Base-by-base conservation (phyloP, 2,888 invertebrate species). In the Mythimna pallens region DNA sequence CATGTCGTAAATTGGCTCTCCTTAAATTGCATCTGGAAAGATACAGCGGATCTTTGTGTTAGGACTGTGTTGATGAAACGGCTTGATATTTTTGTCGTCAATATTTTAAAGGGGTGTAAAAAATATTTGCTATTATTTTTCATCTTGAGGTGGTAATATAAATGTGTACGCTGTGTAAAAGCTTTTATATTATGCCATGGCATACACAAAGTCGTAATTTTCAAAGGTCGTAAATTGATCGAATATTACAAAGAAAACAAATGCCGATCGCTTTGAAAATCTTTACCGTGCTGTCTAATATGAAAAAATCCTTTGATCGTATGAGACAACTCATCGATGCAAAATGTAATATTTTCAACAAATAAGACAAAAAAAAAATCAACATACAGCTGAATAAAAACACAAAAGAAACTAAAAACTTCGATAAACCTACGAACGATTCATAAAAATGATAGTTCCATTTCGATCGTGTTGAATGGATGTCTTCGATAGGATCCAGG, bases 1-100 rank as follows among this genome's bases (percentile, higher is more conserved):
- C 65, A 62, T 54, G 30, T 58, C 43, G 34, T 80, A 73, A 76
- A 85, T 84, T 75, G 72, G 61, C 20, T 55, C 75, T 68, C 71
- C 59, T 66, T 73, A 71, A 70, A 22, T 63, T 34, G 75, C 50
- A 66, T 50, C 80, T 62, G 52, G 17, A 63, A 74, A 71, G 34
- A 69, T 54, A 73, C 34, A 65, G 43, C 36, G 14, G 10, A 34
- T 54, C 47, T 66, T 61, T 34, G 14, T 63, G 52, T 55, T 43
- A 62, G n/a, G 12, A n/a, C 30, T 5, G 61, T 55, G 68, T 54
- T 70, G 69, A 76, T 72, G 30, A 76, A 79, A 76, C 43, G 5
- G 14, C 25, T 70, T 61, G 61, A 66, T 58, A 25, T 40, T 70
- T 68, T 47, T 43, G 17, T n/a, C 20, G 57, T 69, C 25, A 78